Conservation (phyloP, 2,888 invertebrate genomes). For the Acleris emargana region DNA sequence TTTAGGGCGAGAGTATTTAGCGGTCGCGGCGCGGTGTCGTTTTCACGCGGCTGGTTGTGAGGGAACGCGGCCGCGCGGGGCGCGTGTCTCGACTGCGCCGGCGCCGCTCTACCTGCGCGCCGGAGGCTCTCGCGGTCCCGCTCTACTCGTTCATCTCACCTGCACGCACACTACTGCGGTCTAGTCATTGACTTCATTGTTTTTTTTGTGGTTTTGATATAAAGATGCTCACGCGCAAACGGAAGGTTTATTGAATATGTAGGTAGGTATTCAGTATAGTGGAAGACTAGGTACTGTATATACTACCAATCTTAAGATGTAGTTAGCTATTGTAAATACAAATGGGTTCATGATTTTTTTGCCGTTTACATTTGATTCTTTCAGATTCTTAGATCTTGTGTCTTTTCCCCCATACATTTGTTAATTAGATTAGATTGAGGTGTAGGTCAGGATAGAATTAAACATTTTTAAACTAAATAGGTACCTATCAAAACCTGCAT, state of each 20-base stretch:
- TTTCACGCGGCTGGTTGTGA: slow-evolving; percentile 57
- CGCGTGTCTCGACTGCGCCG: slow-evolving; percentile 55
- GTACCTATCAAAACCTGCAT: too few species aligned
- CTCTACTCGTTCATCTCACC: slow-evolving; percentile 65
- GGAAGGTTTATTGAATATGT: slow-evolving; percentile 7
- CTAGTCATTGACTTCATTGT: slow-evolving; percentile 35
- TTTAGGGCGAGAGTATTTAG: slow-evolving; percentile 41
- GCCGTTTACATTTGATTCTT: too few species aligned
- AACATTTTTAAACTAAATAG: too few species aligned
- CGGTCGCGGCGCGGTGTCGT: slow-evolving; percentile 54
- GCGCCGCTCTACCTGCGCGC: slow-evolving; percentile 60
- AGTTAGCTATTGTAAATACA: too few species aligned
- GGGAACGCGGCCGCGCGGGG: slow-evolving; percentile 70
- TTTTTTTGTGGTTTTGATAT: slow-evolving; percentile 24
- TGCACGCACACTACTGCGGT: slow-evolving; percentile 47
- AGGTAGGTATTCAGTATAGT: too few species aligned
- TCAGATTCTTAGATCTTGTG: too few species aligned
- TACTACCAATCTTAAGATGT: too few species aligned
- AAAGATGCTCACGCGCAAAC: slow-evolving; percentile 26
- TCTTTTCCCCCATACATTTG: too few species aligned
- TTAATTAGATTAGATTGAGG: too few species aligned
- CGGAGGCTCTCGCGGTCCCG: slow-evolving; percentile 65
- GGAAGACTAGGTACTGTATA: too few species aligned
- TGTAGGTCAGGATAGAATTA: too few species aligned
- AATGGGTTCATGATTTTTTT: too few species aligned